Conservation (phyloP, 2,797 vertebrate genomes). For the Coccyzus lansbergi region DNA sequence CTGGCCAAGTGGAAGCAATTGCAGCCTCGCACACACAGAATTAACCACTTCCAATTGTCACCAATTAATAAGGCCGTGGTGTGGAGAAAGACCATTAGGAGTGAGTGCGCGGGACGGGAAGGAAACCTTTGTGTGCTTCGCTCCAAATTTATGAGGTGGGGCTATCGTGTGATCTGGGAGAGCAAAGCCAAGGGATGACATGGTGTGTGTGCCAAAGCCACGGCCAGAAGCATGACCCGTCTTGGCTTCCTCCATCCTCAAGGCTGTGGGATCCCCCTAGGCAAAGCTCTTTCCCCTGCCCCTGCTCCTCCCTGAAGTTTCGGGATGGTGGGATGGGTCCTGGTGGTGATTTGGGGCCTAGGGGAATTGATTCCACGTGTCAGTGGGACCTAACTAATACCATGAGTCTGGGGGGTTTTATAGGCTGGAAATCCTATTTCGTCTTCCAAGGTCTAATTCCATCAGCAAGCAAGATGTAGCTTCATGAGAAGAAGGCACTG, state of each 20-base stretch:
- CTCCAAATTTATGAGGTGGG: background rate
- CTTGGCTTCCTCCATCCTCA: background rate
- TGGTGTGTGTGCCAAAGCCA: background rate
- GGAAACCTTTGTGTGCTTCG: background rate
- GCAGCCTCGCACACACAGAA: constrained; percentile 14
- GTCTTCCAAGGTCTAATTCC: background rate
- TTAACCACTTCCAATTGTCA: constrained; percentile 26
- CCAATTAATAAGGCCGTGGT: constrained; percentile 24
- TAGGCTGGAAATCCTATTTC: background rate
- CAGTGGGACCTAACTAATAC: background rate
- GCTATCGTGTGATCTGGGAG: background rate
- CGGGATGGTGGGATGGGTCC: background rate
- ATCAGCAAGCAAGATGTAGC: background rate
- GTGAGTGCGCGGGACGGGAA: background rate
- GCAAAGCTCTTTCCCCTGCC: background rate
- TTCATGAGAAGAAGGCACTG: background rate
- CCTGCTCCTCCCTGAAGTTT: rapidly evolving
- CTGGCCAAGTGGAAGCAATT: constrained; percentile 63
- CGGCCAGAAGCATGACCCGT: background rate
- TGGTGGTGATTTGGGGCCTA: too few species aligned
- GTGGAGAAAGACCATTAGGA: background rate
- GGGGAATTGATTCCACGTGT: too few species aligned
- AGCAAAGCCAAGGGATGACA: background rate
- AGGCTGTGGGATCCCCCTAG: rapidly evolving
- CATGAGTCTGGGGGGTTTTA: background rate